These are phyloP conservation scores for Avahi laniger DNA, from an alignment of 2,797 vertebrate species.

Conservation along the genomic window DNA sequence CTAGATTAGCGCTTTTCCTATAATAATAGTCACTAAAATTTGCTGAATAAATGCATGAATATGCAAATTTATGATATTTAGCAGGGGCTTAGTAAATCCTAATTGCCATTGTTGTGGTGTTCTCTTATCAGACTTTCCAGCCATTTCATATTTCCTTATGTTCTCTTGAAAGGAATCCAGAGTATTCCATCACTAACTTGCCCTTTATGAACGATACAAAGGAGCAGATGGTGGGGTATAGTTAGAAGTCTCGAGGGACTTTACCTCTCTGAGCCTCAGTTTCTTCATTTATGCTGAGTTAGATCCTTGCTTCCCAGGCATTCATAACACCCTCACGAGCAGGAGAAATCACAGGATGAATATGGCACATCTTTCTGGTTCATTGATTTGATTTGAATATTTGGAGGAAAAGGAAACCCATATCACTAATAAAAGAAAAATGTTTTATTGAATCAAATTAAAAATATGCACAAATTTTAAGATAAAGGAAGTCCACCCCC, in stretches of 20 bases:
- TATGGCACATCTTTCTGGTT: not conserved
- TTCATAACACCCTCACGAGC: not conserved
- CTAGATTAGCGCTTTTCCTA: slow-evolving; percentile 7
- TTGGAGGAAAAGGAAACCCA: not conserved
- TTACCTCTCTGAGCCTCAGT: slow-evolving; percentile 34
- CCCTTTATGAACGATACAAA: slow-evolving; percentile 44
- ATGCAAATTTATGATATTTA: slow-evolving; percentile 49
- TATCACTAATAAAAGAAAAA: slow-evolving; percentile 5
- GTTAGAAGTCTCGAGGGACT: slow-evolving; percentile 31
- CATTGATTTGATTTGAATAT: not conserved
- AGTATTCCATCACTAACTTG: slow-evolving; percentile 51
- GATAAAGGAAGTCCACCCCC: not conserved
- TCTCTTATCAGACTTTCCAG: slow-evolving; percentile 56
- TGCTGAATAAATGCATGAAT: slow-evolving; percentile 28
- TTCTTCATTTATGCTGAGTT: slow-evolving; percentile 44
- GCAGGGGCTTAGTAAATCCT: not conserved
- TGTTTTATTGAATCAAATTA: not conserved
- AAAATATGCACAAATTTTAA: not conserved
- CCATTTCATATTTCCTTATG: slow-evolving; percentile 63
- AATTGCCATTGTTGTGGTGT: slow-evolving; percentile 1
- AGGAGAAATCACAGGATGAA: not conserved
- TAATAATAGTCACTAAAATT: slow-evolving; percentile 25
- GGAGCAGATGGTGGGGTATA: not conserved
- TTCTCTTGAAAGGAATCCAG: slow-evolving; percentile 54
- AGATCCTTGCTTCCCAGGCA: not conserved